Evolutionary conservation across 1,140 invertebrate genomes (phyloP), one percentile per base, ranked within the genome.

Genomic region (Palaemon carinicauda): DNA sequence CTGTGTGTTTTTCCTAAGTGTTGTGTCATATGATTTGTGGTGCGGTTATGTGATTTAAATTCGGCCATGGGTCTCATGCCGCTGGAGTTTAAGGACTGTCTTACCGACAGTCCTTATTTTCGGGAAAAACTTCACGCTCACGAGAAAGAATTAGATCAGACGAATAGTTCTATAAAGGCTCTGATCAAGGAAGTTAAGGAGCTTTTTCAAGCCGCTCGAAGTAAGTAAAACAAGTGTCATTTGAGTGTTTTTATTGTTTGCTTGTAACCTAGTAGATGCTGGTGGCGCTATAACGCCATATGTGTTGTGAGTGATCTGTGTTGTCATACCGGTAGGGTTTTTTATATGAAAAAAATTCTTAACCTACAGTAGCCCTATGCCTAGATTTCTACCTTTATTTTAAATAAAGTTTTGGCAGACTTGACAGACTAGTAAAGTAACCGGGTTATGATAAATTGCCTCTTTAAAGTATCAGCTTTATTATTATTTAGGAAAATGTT

Each of bases 141-240:
- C 92, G 98, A 99, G 92, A 97, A 97, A 91, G 98, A 98, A 93
- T 93, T 99, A 89, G 97, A 99, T 89, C 95, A 95, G 90, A 98
- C 98, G 79, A 98, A 96, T 92, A 96, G 97, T 91, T 96, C 98
- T 91, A 99, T 99, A 91, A 99, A 99, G 93, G 94, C 95, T 80
- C 94, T 99, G 89, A 96, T 98, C 90, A 97, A 97, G 91, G 97
- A 99, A 94, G 96, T 98, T 89, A 98, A 98, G 92, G 97, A 98
- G 93, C 94, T 99, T 89, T 93, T 98, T 89, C 93, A 94, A 91
- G 97, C 97, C 83, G 97, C 97, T 52, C 97, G 95, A 95, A 95
- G 98, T 99, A 93, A 96, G 96, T 82, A 69, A 17, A n/a, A 31
- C 41, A 29, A 17, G n/a, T 1, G 75, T 27, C 24, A 15, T 4